Conservation (phyloP, 1,140 invertebrate genomes). For the Micrasema longulum region DNA sequence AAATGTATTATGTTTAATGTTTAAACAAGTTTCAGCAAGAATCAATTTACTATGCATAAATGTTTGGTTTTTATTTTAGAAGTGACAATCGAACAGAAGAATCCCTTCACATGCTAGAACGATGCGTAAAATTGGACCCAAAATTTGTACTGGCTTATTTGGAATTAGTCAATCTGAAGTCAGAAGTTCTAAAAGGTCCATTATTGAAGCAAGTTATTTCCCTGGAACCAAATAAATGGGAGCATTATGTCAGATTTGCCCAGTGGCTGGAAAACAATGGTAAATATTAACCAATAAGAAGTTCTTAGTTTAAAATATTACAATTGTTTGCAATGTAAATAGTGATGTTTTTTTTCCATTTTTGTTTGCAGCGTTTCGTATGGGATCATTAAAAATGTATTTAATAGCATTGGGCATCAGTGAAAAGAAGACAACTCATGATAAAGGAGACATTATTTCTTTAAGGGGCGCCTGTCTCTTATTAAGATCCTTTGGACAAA, state of each 20-base stretch:
- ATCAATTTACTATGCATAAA: background rate
- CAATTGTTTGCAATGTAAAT: no score
- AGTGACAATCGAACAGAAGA: conserved; percentile 75
- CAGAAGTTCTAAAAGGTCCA: conserved; percentile 67
- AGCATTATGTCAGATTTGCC: conserved; percentile 76
- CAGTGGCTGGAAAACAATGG: conserved; percentile 75
- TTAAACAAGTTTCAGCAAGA: no score
- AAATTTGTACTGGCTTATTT: conserved; percentile 77
- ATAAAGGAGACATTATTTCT: conserved; percentile 60
- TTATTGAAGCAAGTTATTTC: conserved; percentile 71
- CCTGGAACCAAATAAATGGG: conserved; percentile 74
- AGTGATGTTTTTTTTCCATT: no score
- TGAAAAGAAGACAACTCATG: conserved; percentile 62
- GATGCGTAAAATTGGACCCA: conserved; percentile 74
- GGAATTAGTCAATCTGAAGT: conserved; percentile 71
- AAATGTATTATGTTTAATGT: background rate
- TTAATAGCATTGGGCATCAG: conserved; percentile 69
- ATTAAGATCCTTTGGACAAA: conserved; percentile 72
- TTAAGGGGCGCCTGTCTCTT: conserved; percentile 71
- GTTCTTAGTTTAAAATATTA: no score
- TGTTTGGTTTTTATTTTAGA: conserved; percentile 61
- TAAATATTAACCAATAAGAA: no score
- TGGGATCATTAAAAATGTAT: conserved; percentile 70
- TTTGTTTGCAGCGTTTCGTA: conserved; percentile 60
- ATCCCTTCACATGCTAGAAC: conserved; percentile 75